Conservation (phyloP, 2,113 vertebrate genomes). For the Rattus rattus region DNA sequence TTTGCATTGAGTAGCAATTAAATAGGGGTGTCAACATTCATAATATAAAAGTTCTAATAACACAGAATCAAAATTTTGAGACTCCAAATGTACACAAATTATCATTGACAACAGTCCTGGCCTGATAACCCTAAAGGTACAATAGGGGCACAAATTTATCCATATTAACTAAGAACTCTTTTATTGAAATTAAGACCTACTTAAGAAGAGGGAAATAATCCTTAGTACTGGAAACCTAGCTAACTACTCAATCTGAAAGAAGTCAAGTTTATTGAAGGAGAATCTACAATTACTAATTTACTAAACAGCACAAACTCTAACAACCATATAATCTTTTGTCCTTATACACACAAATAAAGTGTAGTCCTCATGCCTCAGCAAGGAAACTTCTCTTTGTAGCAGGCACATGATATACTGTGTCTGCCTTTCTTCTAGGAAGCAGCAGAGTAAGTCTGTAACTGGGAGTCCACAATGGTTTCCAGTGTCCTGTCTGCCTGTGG, state of each 20-base stretch:
- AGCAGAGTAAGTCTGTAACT: too few relatives aligned
- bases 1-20: too few relatives aligned
- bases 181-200: not conserved
- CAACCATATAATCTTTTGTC: not conserved
- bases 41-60: not conserved
- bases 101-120: too few relatives aligned
- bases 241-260: not conserved
- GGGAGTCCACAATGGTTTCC: too few relatives aligned
- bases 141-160: not conserved
- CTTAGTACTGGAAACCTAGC: not conserved
- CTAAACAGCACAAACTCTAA: not conserved
- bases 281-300: not conserved
- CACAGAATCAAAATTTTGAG: not conserved
- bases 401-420: too few relatives aligned
- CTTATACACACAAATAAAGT: not conserved
- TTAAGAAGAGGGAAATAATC: not conserved
- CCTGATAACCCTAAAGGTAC: not conserved
- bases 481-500: too few relatives aligned
- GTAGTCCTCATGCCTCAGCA: not conserved
- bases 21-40: not conserved
- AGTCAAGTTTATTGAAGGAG: not conserved
- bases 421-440: too few relatives aligned
- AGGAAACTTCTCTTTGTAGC: not conserved
- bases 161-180: not conserved
- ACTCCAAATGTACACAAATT: not conserved